A percentile compares a stretch with the other conserved stretches of the same genome.
Evolutionary conservation across 2,797 vertebrate genomes (phyloP).

Genomic region (Sebastes alutus): DNA sequence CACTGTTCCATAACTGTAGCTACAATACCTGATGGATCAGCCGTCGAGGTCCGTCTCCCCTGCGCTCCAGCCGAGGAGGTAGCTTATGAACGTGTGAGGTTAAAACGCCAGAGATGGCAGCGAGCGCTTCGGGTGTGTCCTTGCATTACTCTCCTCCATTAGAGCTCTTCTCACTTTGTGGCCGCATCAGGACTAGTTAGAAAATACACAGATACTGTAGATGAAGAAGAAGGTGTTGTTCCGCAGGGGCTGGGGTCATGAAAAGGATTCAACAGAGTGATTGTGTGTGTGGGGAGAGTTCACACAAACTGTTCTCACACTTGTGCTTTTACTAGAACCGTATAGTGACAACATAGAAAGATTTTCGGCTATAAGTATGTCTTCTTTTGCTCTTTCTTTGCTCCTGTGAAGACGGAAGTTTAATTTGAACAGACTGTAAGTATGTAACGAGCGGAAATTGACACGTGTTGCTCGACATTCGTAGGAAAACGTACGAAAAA

Average conservation of each 20-base stretch:
- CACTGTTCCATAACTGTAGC: slow-evolving; percentile 60
- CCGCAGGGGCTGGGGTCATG: slow-evolving; percentile 35
- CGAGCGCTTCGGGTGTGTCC: slow-evolving; percentile 21
- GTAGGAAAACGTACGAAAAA: background rate
- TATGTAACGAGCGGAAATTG: too few species aligned
- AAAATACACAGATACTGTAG: slow-evolving; percentile 10
- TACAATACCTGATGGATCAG: slow-evolving; percentile 51
- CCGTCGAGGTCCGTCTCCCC: slow-evolving; percentile 21
- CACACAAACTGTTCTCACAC: slow-evolving; percentile 36
- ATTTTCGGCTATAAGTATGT: slow-evolving; percentile 1
- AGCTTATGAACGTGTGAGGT: slow-evolving; percentile 35
- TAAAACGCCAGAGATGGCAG: slow-evolving; percentile 41
- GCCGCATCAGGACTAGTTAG: background rate
- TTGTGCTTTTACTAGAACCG: slow-evolving; percentile 13
- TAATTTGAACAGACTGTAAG: too few species aligned
- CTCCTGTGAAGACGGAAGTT: too few species aligned
- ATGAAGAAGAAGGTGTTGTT: slow-evolving; percentile 33
- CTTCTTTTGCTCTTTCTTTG: slow-evolving; percentile 9
- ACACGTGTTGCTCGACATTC: too few species aligned
- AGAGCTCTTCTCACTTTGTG: slow-evolving; percentile 18
- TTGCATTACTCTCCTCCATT: slow-evolving; percentile 44
- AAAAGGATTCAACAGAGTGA: slow-evolving; percentile 29
- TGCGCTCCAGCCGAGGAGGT: slow-evolving; percentile 20
- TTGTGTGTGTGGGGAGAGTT: slow-evolving; percentile 20
- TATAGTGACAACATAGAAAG: slow-evolving; percentile 8